phyloP scores from a whole-genome alignment of 2,113 vertebrate genomes.

The Etia nguti region DNA sequence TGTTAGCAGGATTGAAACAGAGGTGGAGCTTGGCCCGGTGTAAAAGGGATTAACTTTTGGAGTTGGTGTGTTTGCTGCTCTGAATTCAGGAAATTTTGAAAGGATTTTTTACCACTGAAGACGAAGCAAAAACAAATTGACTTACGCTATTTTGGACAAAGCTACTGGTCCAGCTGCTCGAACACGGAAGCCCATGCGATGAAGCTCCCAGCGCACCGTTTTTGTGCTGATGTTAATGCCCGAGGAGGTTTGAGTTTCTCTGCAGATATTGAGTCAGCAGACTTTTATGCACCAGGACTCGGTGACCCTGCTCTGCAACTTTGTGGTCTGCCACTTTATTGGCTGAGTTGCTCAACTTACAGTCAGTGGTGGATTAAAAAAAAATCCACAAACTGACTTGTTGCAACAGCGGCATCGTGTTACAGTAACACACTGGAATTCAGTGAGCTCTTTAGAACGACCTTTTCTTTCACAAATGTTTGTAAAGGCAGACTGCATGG shows the following conservation, averaged over 20 bases:
- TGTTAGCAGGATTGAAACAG: not conserved
- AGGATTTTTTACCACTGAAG: not conserved
- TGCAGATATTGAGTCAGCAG: not conserved
- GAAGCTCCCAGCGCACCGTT: not conserved
- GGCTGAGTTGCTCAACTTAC: not conserved
- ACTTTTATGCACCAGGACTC: not conserved
- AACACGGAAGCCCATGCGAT: not conserved
- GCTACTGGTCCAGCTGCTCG: not conserved
- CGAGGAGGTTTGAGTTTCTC: not conserved
- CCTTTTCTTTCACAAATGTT: not conserved
- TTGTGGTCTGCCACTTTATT: not conserved
- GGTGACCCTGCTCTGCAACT: not conserved
- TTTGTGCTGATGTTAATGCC: not conserved
- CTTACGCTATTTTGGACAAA: not conserved
- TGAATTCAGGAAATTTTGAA: not conserved
- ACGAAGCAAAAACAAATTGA: fast-evolving
- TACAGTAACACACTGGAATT: not conserved
- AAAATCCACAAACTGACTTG: not conserved
- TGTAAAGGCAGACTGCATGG: not conserved
- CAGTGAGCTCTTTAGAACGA: not conserved
- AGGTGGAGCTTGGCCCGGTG: not conserved
- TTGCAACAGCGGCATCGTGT: not conserved
- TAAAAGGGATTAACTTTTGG: not conserved
- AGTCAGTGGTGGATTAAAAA: not conserved
- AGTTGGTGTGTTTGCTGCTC: not conserved